Evolutionary conservation across 2,797 vertebrate genomes (phyloP).

Genomic region (Emys orbicularis): DNA sequence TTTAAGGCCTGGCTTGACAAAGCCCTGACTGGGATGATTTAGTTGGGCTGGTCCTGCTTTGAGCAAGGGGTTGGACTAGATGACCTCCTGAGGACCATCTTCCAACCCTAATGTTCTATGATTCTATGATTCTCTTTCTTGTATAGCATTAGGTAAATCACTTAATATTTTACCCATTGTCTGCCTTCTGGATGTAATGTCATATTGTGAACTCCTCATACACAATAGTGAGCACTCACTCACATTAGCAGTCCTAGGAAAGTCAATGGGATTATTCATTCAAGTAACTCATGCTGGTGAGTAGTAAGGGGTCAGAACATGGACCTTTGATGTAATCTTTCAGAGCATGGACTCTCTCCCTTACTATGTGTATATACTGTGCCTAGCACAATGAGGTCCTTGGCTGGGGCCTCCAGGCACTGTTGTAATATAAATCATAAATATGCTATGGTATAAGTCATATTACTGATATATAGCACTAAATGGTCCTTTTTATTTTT

Average conservation of each 20-base stretch:
- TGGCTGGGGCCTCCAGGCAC: background rate
- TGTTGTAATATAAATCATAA: background rate
- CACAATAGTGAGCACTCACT: background rate
- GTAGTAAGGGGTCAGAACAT: background rate
- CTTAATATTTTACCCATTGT: background rate
- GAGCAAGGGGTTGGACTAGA: too few relatives aligned
- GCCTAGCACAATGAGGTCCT: background rate
- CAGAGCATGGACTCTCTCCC: background rate
- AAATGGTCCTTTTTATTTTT: background rate
- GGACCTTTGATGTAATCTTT: background rate
- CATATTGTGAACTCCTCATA: background rate
- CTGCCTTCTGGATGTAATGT: background rate
- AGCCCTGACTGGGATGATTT: too few relatives aligned
- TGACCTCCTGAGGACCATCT: too few relatives aligned
- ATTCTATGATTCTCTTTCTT: too few relatives aligned
- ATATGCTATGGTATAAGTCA: background rate
- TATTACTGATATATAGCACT: too few relatives aligned
- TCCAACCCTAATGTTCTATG: too few relatives aligned
- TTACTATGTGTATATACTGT: background rate
- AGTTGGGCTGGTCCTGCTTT: too few relatives aligned
- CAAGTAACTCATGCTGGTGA: background rate
- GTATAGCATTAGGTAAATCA: background rate
- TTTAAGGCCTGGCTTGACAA: too few relatives aligned
- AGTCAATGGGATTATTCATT: background rate
- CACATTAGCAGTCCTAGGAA: background rate